These are phyloP conservation scores for Strigops habroptila DNA, from an alignment of 2,113 vertebrate species.

Conservation along the genomic window DNA sequence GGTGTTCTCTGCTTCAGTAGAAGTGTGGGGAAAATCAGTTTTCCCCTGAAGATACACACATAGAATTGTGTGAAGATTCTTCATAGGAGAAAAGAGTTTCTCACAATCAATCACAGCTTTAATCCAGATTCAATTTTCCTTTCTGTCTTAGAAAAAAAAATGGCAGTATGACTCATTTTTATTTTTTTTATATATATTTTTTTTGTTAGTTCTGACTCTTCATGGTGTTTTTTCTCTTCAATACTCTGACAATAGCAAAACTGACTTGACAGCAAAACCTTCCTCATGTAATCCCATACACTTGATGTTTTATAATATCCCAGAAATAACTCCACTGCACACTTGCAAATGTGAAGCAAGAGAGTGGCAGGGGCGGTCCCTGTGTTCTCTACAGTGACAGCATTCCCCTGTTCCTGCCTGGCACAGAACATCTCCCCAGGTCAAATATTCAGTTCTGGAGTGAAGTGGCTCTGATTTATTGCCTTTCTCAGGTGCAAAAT, in stretches of 20 bases:
- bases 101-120: neutral
- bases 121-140: neutral
- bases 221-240: neutral
- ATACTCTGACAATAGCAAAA: neutral
- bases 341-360: neutral
- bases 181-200: too few relatives aligned
- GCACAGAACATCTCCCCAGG: too few relatives aligned
- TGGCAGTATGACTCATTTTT: too few relatives aligned
- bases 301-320: too few relatives aligned
- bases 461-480: neutral
- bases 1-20: neutral
- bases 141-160: neutral
- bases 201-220: neutral
- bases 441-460: neutral
- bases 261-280: neutral
- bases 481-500: neutral
- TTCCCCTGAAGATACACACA: neutral
- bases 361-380: too few relatives aligned
- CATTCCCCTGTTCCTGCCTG: neutral
- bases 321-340: neutral
- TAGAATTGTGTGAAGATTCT: neutral
- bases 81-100: neutral
- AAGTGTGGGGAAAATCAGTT: neutral
- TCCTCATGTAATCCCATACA: neutral
- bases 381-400: neutral